Evolutionary conservation across 1,140 invertebrate species (phyloP).

Genomic region (Pogonognathellus flavescens): DNA sequence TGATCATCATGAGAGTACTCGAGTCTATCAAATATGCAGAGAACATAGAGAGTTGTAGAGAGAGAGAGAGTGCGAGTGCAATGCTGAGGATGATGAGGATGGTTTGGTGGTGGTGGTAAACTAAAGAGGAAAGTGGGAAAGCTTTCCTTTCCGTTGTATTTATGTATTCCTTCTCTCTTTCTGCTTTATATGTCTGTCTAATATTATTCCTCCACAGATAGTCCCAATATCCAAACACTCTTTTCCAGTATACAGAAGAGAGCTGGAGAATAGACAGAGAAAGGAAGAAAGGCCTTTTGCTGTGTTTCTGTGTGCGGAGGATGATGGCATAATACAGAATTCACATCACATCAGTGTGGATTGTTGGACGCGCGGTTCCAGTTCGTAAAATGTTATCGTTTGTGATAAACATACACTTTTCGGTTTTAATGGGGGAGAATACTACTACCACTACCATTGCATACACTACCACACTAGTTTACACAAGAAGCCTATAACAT

Average conservation of each 20-base stretch:
- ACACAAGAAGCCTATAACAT: too few relatives aligned
- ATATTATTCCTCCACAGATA: background rate
- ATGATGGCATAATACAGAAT: background rate
- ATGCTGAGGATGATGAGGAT: too few relatives aligned
- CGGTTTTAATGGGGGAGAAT: slow-evolving; percentile 33
- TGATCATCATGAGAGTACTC: background rate
- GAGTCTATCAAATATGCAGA: slow-evolving; percentile 46
- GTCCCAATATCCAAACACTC: background rate
- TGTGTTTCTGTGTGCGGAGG: too few relatives aligned
- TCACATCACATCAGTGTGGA: slow-evolving; percentile 3
- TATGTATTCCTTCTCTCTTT: too few relatives aligned
- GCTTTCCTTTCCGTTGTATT: background rate
- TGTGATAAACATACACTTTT: slow-evolving; percentile 62
- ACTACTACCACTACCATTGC: background rate
- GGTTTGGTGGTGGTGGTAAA: too few relatives aligned
- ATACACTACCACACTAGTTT: background rate
- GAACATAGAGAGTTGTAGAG: background rate
- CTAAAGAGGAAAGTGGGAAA: slow-evolving; percentile 22
- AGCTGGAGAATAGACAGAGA: background rate
- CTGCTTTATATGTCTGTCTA: too few relatives aligned
- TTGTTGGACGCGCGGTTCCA: slow-evolving; percentile 47
- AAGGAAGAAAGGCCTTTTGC: background rate
- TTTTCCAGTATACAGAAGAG: background rate
- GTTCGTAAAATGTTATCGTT: slow-evolving; percentile 65
- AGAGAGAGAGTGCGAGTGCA: background rate